These are phyloP conservation scores for Lagorchestes hirsutus DNA, from an alignment of 2,797 vertebrate genomes.

Conservation along the genomic window DNA sequence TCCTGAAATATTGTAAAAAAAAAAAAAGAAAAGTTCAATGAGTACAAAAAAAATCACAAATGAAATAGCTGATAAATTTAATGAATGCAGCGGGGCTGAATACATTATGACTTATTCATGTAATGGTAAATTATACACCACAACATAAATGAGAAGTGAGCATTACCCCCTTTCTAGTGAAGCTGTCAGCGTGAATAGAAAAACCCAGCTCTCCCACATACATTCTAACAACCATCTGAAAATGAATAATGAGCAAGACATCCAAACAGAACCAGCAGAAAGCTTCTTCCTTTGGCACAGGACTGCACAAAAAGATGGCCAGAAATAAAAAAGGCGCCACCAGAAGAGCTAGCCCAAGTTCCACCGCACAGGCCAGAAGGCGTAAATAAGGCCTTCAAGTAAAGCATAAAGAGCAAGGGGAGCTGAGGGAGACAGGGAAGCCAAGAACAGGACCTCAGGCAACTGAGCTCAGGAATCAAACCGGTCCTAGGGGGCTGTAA, in stretches of 20 bases:
- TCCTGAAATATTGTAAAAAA: background rate
- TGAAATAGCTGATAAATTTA: background rate
- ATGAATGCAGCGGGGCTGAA: background rate
- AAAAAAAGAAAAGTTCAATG: background rate
- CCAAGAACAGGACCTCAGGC: background rate
- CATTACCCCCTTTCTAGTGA: background rate
- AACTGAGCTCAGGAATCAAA: background rate
- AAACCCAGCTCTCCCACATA: background rate
- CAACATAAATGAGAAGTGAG: background rate
- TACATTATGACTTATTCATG: background rate
- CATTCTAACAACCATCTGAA: background rate
- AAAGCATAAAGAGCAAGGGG: background rate
- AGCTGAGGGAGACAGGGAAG: background rate
- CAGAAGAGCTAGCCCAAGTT: background rate
- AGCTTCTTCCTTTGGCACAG: background rate
- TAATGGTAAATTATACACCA: background rate
- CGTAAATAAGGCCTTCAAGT: too few species aligned
- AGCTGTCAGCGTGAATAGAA: background rate
- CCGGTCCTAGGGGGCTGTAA: fast-evolving
- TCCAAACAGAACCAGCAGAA: background rate
- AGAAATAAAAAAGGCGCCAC: background rate
- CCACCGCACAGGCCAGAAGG: background rate
- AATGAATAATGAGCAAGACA: background rate
- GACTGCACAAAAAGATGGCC: background rate
- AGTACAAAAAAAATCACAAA: background rate